Percentiles rank a stretch among this genome's conserved stretches.
phyloP scores from a whole-genome alignment of 37 sponge, comb jelly and placozoan genomes.

The Haliclona indistincta region DNA sequence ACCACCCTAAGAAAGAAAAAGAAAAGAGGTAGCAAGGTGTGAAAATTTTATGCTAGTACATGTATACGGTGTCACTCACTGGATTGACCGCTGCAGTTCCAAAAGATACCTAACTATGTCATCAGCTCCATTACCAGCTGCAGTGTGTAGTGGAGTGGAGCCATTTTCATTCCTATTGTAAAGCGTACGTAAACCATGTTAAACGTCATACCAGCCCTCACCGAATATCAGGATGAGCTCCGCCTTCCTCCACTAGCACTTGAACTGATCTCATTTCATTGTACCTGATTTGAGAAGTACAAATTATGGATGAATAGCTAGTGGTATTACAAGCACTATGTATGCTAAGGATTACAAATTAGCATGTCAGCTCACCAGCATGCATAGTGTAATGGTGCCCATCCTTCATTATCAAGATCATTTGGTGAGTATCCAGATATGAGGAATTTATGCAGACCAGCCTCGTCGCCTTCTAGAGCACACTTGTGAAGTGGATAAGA shows the following conservation, averaged over 20 bases:
- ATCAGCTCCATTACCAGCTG: conserved; percentile 81
- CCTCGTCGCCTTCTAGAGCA: conserved; percentile 72
- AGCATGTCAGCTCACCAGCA: conserved; percentile 79
- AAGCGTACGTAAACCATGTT: no score
- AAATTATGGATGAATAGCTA: background rate
- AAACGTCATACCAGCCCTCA: no score
- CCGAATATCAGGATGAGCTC: conserved; percentile 26
- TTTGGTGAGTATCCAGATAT: conserved; percentile 49
- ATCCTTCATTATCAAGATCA: conserved; percentile 70
- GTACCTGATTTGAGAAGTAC: conserved; percentile 52
- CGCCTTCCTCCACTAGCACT: conserved; percentile 55
- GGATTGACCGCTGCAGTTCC: no score
- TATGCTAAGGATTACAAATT: background rate
- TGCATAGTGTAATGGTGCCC: conserved; percentile 88
- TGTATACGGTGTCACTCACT: no score
- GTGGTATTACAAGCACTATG: background rate
- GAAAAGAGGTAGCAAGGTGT: no score
- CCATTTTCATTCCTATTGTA: conserved; percentile 71
- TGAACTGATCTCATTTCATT: conserved; percentile 58
- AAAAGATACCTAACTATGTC: conserved; percentile 71
- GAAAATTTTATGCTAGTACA: no score
- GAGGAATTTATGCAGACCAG: conserved; percentile 56
- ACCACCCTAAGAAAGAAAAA: conserved; percentile 28
- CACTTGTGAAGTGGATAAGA: conserved; percentile 76
- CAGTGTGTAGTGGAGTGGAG: conserved; percentile 84